These are phyloP conservation scores for Actinernus sp. DNA, from an alignment of 92 coral and sea anemone genomes.

Conservation along the genomic window DNA sequence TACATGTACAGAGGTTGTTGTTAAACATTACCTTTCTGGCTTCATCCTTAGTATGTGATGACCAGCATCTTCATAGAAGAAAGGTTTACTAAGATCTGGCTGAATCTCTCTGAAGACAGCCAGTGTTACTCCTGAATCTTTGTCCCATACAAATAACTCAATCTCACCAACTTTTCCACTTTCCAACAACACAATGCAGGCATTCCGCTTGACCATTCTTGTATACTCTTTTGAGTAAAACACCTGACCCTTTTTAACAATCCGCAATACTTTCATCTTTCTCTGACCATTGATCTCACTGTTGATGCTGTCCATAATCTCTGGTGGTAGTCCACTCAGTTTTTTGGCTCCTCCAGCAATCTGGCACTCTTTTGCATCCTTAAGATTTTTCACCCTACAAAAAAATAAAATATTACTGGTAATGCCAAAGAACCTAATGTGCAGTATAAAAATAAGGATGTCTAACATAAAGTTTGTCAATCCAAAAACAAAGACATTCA, in stretches of 20 bases:
- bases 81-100: conserved; percentile 35
- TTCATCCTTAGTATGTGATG: conserved; percentile 49
- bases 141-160: conserved; percentile 33
- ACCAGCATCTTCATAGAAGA: conserved; percentile 56
- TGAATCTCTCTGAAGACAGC: conserved; percentile 32
- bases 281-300: not conserved
- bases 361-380: conserved; percentile 43
- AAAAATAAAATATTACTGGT: not conserved
- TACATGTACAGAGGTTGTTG: too few species aligned
- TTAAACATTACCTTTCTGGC: conserved; percentile 30
- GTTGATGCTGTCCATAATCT: conserved; percentile 16
- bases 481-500: too few species aligned
- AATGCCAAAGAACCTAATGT: not conserved
- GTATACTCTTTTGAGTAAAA: conserved; percentile 51
- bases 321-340: conserved; percentile 25
- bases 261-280: conserved; percentile 20
- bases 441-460: not conserved
- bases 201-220: conserved; percentile 52
- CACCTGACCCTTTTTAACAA: conserved; percentile 38
- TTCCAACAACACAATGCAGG: conserved; percentile 28
- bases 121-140: conserved; percentile 2
- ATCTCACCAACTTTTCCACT: conserved; percentile 51
- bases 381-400: conserved; percentile 43
- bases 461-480: not conserved
- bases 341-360: conserved; percentile 56